phyloP scores from a whole-genome alignment of 1,140 invertebrate genomes.

The Wiebesia pumilae region DNA sequence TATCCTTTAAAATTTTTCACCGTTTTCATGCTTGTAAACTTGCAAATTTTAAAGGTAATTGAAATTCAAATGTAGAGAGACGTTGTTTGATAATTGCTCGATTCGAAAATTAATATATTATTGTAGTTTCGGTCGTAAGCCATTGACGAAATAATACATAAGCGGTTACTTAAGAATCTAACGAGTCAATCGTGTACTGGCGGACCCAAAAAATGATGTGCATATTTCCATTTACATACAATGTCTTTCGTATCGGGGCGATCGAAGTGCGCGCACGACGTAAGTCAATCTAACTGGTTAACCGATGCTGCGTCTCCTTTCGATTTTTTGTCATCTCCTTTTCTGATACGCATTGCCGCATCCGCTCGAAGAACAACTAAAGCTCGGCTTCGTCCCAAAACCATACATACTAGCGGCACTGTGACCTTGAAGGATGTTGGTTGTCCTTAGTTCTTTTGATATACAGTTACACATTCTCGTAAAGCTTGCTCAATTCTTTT shows the following conservation, averaged over 20 bases:
- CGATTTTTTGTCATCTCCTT: slow-evolving; percentile 5
- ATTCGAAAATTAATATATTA: slow-evolving; percentile 3
- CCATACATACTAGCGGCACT: background rate
- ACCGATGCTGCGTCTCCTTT: slow-evolving; percentile 14
- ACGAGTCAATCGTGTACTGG: background rate
- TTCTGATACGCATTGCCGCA: slow-evolving; percentile 3
- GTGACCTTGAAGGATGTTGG: slow-evolving; percentile 39
- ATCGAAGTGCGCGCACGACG: background rate
- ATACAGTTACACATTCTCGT: slow-evolving; percentile 18
- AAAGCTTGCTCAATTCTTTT: background rate
- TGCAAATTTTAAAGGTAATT: no score
- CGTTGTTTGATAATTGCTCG: background rate
- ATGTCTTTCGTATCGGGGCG: background rate
- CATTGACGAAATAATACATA: background rate
- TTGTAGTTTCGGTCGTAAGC: background rate
- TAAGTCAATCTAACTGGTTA: slow-evolving; percentile 39
- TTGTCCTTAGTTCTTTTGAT: slow-evolving; percentile 11
- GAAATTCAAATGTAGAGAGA: background rate
- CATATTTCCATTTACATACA: slow-evolving; percentile 11
- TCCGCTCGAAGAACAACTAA: background rate
- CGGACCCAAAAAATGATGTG: background rate
- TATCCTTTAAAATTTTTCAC: background rate
- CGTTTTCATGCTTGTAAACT: no score
- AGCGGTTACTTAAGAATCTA: background rate
- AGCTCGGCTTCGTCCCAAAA: slow-evolving; percentile 21